phyloP scores from a whole-genome alignment of 1,140 invertebrate species.

The Megathymus violae region DNA sequence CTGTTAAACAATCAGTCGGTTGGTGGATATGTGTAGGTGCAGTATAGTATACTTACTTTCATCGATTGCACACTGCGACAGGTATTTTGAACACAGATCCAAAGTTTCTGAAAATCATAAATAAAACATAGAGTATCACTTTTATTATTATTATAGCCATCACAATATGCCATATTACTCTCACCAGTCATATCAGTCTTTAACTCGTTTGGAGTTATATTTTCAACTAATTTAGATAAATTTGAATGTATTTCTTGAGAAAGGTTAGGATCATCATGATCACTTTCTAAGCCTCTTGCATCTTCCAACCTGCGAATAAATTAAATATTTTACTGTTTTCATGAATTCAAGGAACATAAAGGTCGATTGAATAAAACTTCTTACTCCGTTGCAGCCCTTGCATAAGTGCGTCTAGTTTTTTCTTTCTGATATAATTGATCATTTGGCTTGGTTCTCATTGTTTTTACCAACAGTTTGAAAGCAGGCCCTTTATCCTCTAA shows the following conservation, averaged over 20 bases:
- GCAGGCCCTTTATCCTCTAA: slow-evolving; percentile 72
- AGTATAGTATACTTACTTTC: slow-evolving; percentile 52
- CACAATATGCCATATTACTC: neutral
- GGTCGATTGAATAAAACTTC: no score
- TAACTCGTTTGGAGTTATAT: slow-evolving; percentile 48
- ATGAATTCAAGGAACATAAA: slow-evolving; percentile 10
- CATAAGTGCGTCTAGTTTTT: slow-evolving; percentile 48
- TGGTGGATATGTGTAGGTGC: neutral
- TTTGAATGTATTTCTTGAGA: slow-evolving; percentile 58
- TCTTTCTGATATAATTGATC: slow-evolving; percentile 55
- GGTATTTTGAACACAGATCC: slow-evolving; percentile 61
- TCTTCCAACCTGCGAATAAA: slow-evolving; percentile 51
- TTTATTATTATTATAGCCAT: neutral
- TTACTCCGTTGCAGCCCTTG: slow-evolving; percentile 59
- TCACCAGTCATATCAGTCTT: slow-evolving; percentile 62
- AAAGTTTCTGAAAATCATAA: slow-evolving; percentile 58
- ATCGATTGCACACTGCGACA: slow-evolving; percentile 62
- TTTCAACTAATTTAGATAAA: slow-evolving; percentile 48
- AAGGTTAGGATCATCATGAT: slow-evolving; percentile 66
- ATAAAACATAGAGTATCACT: no score
- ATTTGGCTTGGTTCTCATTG: slow-evolving; percentile 54
- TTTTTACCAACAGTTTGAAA: slow-evolving; percentile 55
- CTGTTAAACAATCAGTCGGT: neutral
- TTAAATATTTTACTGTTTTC: no score
- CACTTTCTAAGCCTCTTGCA: slow-evolving; percentile 56